Evolutionary conservation across 2,113 vertebrate species (phyloP), one percentile per base, ranked within the genome.

Genomic region (Diglossa brunneiventris): DNA sequence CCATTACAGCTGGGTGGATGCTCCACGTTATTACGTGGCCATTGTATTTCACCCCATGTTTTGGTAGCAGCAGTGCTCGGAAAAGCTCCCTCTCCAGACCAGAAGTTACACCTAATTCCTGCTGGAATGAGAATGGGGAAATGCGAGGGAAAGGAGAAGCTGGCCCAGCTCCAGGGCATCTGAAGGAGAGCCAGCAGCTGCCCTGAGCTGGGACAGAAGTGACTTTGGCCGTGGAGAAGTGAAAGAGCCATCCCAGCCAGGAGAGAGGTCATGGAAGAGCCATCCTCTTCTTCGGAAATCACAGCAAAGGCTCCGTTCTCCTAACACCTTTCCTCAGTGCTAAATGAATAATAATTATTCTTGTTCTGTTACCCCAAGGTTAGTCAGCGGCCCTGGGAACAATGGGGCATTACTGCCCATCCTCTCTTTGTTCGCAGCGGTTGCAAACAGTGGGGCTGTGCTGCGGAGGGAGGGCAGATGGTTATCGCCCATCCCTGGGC

Each of bases 381-480:
- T 94, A 95, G 56, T 59, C 77, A 52, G 87, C 30, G 5, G 35
- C 81, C 13, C 78, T 37, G 82, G 53, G 90, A 96, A 95, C 94
- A 96, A 95, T 83, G 93, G 80, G 87, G 75, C 79, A 70, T 92
- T 83, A 6, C 88, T 88, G 91, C 82, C 90, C 2, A 24, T 53
- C 87, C 91, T 91, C 74, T 91, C 91, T 95, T 95, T 94, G 94
- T 94, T 91, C 63, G 42, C 24, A 69, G 83, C 41, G 7, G 66
- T 21, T 16, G 63, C 33, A 85, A 94, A 76, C 78, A 89, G 84
- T 5, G 62, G 2, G 81, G 63, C 91, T 35, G 91, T 58, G 2
- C 83, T 83, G 95, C 31, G 42, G 67, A 80, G 56, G 47, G 90
- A 95, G 93, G 90, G 92, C 85, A 94, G 95, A 95, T 88, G 96